Evolutionary conservation across 2,113 vertebrate species (phyloP), one percentile per base, ranked within the genome.

Genomic region (Stomatorhinus ivindoensis): DNA sequence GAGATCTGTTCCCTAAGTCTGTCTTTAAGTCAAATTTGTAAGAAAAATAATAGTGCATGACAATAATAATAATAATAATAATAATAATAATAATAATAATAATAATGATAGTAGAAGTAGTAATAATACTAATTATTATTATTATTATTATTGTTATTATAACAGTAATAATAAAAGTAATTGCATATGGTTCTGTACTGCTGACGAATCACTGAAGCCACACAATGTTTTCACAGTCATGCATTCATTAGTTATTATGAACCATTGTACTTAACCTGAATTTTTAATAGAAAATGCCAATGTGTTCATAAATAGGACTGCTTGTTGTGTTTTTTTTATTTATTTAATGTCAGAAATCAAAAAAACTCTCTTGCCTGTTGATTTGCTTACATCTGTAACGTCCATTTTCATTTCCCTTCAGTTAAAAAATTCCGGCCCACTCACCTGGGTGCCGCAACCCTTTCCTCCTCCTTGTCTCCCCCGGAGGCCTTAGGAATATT

Each of bases 401-500:
- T 9, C 15, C 24, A 27, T 42, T 35, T 87, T 31, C 73, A 3
- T 21, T 83, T 44, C 55, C 92, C 15, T 44, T 10, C 91, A 97
- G 97, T 92, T 90, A 96, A 97, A 88, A 90, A 93, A 0, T 99
- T 98, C 93, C 96, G 93, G 91, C 96, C 98, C 0, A 98, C 98
- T 50, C 97, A 98, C 89, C 97, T 99, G 46, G 98, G 98, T 55
- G 96, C 96, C 19, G 98, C 98, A 90, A 98, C 98, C 58, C 96
- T 99, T 87, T 97, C 97, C 8, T 99, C 98, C 61, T 99, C 97
- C 84, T 97, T 99, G 83, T 98, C 98, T 58, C 98, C 98, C 87
- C 93, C 92, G 35, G 98, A 99, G 92, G 97, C 98, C n/a, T 93
- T 99, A 90, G 97, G 97, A 90, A 97, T 99, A 94, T 99, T 99